These are phyloP conservation scores for Trichonephila clavipes DNA, from an alignment of 1,140 invertebrate species.

Conservation along the genomic window DNA sequence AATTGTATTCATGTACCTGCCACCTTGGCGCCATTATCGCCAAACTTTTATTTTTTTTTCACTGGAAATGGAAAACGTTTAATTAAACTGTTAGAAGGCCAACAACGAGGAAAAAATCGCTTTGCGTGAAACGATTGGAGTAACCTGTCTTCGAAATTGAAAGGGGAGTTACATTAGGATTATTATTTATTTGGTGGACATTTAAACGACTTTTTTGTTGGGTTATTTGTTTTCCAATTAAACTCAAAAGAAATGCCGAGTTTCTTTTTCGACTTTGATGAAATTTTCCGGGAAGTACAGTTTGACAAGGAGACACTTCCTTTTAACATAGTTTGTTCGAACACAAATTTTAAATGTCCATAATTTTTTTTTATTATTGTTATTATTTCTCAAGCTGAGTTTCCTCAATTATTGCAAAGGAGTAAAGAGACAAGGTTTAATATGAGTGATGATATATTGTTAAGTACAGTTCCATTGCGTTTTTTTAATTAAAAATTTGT, in stretches of 20 bases:
- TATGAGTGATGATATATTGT: not conserved
- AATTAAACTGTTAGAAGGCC: not conserved
- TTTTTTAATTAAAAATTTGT: too few relatives aligned
- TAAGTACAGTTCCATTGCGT: too few relatives aligned
- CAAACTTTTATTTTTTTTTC: not conserved
- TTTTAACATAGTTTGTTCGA: conserved; percentile 7
- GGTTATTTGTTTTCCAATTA: conserved; percentile 10
- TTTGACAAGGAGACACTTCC: not conserved
- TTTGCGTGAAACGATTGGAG: not conserved
- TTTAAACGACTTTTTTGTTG: not conserved
- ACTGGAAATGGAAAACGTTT: too few relatives aligned
- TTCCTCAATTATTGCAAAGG: not conserved
- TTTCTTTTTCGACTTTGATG: not conserved
- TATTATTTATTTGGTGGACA: not conserved
- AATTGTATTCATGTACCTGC: not conserved
- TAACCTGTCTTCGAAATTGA: not conserved
- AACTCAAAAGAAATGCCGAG: not conserved
- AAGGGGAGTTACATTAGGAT: not conserved
- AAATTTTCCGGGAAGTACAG: not conserved
- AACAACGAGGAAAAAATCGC: not conserved
- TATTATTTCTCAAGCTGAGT: not conserved
- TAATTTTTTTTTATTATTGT: not conserved
- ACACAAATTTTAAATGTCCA: not conserved
- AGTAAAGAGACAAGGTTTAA: not conserved
- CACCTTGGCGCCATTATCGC: conserved; percentile 31